phyloP scores from a whole-genome alignment of 2,797 vertebrate species.

The Xerus rutilus region DNA sequence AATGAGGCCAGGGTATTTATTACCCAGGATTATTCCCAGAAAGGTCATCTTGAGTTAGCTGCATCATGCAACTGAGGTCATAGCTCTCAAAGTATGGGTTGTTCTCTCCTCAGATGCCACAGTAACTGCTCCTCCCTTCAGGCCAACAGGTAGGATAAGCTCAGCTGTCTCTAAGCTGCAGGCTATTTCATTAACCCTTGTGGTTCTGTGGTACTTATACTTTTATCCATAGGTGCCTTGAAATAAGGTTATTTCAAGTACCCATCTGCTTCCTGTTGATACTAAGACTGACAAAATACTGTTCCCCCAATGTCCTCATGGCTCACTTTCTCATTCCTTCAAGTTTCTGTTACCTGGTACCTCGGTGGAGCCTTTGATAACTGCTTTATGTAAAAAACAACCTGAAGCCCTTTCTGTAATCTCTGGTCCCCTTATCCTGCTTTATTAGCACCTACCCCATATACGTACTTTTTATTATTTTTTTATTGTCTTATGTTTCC shows the following conservation, averaged over 20 bases:
- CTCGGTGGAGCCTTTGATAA: background rate
- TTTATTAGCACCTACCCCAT: background rate
- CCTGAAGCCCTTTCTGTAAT: background rate
- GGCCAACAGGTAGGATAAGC: background rate
- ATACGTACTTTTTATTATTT: background rate
- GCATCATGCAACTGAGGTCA: background rate
- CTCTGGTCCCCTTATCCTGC: background rate
- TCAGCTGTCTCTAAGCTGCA: background rate
- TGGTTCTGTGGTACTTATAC: background rate
- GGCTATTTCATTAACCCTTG: background rate
- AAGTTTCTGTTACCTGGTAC: background rate
- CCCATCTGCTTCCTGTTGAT: background rate
- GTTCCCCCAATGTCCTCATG: constrained; percentile 2
- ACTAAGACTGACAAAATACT: background rate
- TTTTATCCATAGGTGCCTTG: background rate
- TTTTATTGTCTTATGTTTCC: background rate
- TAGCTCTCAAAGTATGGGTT: background rate
- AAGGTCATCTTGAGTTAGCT: background rate
- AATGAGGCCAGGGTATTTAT: background rate
- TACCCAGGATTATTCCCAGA: background rate
- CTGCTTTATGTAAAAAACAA: background rate
- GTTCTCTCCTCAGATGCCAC: background rate
- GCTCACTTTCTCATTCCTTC: constrained; percentile 8
- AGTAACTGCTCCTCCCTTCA: background rate
- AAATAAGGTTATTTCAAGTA: background rate